These are phyloP conservation scores for Rhabditoides inermis DNA, from an alignment of 2,888 invertebrate genomes.

Conservation along the genomic window DNA sequence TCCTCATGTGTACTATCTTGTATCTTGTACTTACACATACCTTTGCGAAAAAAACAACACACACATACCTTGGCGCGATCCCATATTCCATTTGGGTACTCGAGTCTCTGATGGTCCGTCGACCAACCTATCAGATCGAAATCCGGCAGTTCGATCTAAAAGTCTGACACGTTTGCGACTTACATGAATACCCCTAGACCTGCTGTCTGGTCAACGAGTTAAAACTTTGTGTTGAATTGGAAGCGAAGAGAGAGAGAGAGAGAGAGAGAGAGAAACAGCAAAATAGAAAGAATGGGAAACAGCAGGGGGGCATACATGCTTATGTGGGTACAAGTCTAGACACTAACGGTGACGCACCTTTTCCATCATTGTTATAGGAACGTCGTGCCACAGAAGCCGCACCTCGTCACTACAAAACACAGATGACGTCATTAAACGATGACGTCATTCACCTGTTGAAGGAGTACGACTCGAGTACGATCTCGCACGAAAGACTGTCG, in stretches of 20 bases:
- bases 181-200: slow-evolving; percentile 1
- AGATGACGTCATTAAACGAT: too few species aligned
- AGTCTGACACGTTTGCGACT: background rate
- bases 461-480: too few species aligned
- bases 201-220: too few species aligned
- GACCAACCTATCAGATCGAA: slow-evolving; percentile 50
- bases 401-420: too few species aligned
- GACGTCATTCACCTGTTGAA: too few species aligned
- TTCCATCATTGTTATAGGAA: slow-evolving; percentile 52
- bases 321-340: background rate
- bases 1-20: too few species aligned
- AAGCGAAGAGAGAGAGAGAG: too few species aligned
- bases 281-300: background rate
- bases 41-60: too few species aligned
- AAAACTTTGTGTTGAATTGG: too few species aligned
- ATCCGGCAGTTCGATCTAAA: slow-evolving; percentile 50
- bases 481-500: slow-evolving; percentile 43
- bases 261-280: too few species aligned
- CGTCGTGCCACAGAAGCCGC: slow-evolving; percentile 48
- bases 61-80: slow-evolving; percentile 33
- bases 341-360: slow-evolving; percentile 16
- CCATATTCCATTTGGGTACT: slow-evolving; percentile 53
- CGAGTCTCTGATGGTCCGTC: slow-evolving; percentile 46
- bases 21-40: too few species aligned
- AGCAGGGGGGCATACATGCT: background rate